A percentile compares a stretch with the other conserved stretches of the same genome.
phyloP scores from a whole-genome alignment of 2,113 vertebrate species.

The Steatornis caripensis region DNA sequence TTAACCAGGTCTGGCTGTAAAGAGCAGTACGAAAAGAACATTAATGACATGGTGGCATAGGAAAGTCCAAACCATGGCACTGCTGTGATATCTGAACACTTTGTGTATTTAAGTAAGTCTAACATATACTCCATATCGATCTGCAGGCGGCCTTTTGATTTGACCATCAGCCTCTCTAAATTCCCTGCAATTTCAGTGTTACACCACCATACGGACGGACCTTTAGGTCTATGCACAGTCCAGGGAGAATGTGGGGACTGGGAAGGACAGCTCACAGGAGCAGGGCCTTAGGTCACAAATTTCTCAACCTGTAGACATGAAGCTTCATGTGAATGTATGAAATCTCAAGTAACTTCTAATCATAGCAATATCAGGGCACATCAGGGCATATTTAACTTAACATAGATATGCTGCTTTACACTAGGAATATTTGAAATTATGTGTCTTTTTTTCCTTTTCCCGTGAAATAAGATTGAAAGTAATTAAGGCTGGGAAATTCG shows the following conservation, averaged over 20 bases:
- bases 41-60: not conserved
- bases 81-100: not conserved
- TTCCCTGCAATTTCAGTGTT: not conserved
- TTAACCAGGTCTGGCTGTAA: not conserved
- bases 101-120: not conserved
- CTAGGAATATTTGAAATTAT: not conserved
- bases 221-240: not conserved
- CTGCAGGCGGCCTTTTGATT: not conserved
- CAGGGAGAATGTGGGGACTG: not conserved
- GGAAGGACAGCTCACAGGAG: not conserved
- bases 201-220: accelerated
- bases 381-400: not conserved
- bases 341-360: not conserved
- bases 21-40: not conserved
- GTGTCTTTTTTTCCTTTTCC: not conserved
- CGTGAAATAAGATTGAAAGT: not conserved
- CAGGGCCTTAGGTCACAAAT: not conserved
- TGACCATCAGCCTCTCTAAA: not conserved
- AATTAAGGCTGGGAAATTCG: not conserved
- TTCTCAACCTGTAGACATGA: not conserved
- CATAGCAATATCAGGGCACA: not conserved
- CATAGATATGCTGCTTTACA: not conserved
- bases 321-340: not conserved
- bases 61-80: not conserved
- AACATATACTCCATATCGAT: not conserved